Base-by-base conservation (phyloP, 2,888 invertebrate species). In the Clistopyga incitator region DNA sequence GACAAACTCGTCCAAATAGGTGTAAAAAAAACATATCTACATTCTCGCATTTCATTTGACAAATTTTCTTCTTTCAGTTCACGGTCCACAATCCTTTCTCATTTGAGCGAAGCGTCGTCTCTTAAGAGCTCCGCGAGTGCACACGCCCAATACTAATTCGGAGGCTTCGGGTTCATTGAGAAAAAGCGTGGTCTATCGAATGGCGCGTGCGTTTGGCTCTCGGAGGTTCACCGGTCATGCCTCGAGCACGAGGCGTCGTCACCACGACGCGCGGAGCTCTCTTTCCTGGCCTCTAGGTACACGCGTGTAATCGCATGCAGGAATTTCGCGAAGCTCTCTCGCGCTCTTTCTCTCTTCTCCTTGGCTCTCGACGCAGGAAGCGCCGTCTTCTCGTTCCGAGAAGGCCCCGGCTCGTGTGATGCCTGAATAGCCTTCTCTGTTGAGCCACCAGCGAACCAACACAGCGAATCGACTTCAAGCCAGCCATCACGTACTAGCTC, bases 281-380 rank as follows among this genome's bases (percentile, higher is more conserved):
- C 29, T 50, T 65, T 59, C 67, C 71, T 50, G 56, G 76, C 67
- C 65, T 83, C 76, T 80, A 79, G 45, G 78, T 80, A 83, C 83
- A 83, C 82, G 70, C 38, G 52, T 56, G 81, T 86, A 85, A 86
- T 85, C 77, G 76, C 84, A 86, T 86, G 85, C 85, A 86, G 85
- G 85, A 86, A 86, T 86, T 85, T 82, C 80, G 78, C 84, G 81
- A 72, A 77, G 61, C 56, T 75, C 54, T 81, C 74, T 38, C 52
- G 29, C 70, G 47, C 78, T 77, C 52, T 67, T 54, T 67, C 52
- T 61, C 59, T 64, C 25, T 56, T 25, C 56, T 59, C 52, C 45
- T 23, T 72, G 74, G 70, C n/a, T 70, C 78, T 15, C 59, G 68
- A 81, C 75, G 71, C 78, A 78, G 72, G 83, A 81, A 79, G 71